Conservation (phyloP, 2,888 invertebrate genomes). For the Eupeodes latifasciatus region DNA sequence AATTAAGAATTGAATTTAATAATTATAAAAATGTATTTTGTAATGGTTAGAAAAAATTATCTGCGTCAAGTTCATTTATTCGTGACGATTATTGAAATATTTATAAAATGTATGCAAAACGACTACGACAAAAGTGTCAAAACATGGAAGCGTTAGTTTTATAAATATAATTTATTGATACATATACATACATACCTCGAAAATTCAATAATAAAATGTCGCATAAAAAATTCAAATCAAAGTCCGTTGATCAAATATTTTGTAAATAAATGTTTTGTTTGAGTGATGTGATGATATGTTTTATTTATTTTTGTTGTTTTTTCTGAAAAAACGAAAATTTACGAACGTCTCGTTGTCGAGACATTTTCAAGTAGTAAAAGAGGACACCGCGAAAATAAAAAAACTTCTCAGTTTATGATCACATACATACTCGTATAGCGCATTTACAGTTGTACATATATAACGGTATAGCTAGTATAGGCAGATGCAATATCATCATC, state of each 20-base stretch:
- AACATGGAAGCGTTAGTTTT: slow-evolving; percentile 50
- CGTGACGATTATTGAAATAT: not conserved
- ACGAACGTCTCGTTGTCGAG: too few relatives aligned
- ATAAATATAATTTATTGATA: slow-evolving; percentile 22
- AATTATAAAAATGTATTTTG: too few relatives aligned
- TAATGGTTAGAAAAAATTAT: too few relatives aligned
- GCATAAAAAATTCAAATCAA: not conserved
- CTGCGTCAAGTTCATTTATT: not conserved
- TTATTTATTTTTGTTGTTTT: not conserved
- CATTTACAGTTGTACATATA: too few relatives aligned
- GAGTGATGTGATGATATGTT: slow-evolving; percentile 51
- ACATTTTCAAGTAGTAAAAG: not conserved
- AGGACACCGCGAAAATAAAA: not conserved
- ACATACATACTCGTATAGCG: too few relatives aligned
- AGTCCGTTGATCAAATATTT: slow-evolving; percentile 54
- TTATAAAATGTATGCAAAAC: not conserved
- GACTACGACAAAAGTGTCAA: slow-evolving; percentile 54
- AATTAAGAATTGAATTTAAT: too few relatives aligned
- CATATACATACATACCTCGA: too few relatives aligned
- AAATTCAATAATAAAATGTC: slow-evolving; percentile 45
- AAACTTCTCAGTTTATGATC: too few relatives aligned
- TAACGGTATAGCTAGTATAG: not conserved
- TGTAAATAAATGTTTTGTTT: slow-evolving; percentile 50
- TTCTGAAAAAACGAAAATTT: too few relatives aligned
- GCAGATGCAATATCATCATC: slow-evolving; percentile 35